Conservation (phyloP, 2,888 invertebrate species). For the Cerastis leucographa region DNA sequence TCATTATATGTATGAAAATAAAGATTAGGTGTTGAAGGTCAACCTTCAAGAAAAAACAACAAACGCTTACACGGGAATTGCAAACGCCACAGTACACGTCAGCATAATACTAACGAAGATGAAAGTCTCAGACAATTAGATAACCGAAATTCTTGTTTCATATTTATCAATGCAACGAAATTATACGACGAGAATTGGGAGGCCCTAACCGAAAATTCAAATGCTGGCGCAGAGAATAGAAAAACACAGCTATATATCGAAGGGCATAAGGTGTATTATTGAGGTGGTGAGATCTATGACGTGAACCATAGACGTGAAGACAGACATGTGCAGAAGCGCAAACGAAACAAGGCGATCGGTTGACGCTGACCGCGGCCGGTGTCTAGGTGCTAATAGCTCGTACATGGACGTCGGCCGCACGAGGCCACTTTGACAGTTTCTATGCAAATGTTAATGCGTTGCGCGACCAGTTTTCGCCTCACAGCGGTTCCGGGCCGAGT, state of each 20-base stretch:
- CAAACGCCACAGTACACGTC: slow-evolving; percentile 52
- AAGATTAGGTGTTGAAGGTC: slow-evolving; percentile 38
- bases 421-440: slow-evolving; percentile 89
- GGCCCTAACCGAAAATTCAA: slow-evolving; percentile 71
- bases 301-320: slow-evolving; percentile 59
- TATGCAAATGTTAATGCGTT: slow-evolving; percentile 90
- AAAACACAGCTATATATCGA: slow-evolving; percentile 55
- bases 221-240: slow-evolving; percentile 48
- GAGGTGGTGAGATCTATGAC: slow-evolving; percentile 51
- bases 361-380: slow-evolving; percentile 70
- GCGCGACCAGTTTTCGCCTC: slow-evolving; percentile 88
- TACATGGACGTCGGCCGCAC: slow-evolving; percentile 75
- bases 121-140: slow-evolving; percentile 68
- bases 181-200: slow-evolving; percentile 50
- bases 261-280: slow-evolving; percentile 69
- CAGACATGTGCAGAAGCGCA: slow-evolving; percentile 75
- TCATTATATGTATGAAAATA: slow-evolving; percentile 26
- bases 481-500: slow-evolving; percentile 87
- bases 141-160: slow-evolving; percentile 64
- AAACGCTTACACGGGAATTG: slow-evolving; percentile 58
- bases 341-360: slow-evolving; percentile 70
- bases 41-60: slow-evolving; percentile 37
- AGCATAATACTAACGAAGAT: slow-evolving; percentile 62
- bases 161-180: slow-evolving; percentile 67
- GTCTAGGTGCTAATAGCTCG: slow-evolving; percentile 86